Conservation (phyloP, 2,797 vertebrate species). For the Enteromius trimaculatus region DNA sequence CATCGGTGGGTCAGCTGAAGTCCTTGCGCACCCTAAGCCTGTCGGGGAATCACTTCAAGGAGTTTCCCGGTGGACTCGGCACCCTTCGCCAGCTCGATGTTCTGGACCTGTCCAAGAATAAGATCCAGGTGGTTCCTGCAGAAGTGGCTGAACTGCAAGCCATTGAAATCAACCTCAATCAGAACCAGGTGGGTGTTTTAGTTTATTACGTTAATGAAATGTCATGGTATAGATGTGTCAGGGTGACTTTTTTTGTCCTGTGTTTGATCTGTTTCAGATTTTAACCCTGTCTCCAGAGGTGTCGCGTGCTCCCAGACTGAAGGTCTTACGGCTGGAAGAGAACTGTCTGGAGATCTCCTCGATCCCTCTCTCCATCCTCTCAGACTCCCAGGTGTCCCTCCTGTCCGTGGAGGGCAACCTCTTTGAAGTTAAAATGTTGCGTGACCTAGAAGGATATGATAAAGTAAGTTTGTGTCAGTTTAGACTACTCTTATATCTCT, state of each 20-base stretch:
- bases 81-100: slow-evolving; percentile 88
- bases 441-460: slow-evolving; percentile 93
- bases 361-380: slow-evolving; percentile 88
- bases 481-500: not conserved
- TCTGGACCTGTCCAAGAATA: slow-evolving; percentile 92
- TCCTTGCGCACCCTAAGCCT: slow-evolving; percentile 88
- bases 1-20: slow-evolving; percentile 83
- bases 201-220: not conserved
- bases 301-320: slow-evolving; percentile 89
- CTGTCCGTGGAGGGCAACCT: slow-evolving; percentile 96
- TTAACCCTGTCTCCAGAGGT: slow-evolving; percentile 73
- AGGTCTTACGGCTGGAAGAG: slow-evolving; percentile 96
- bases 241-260: not conserved
- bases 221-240: not conserved
- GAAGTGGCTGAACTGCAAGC: slow-evolving; percentile 87
- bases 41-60: slow-evolving; percentile 87
- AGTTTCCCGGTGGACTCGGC: slow-evolving; percentile 86
- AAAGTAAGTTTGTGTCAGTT: slow-evolving; percentile 78
- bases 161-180: slow-evolving; percentile 97
- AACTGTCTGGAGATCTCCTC: slow-evolving; percentile 93
- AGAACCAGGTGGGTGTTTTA: slow-evolving; percentile 87
- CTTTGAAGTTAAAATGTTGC: slow-evolving; percentile 91
- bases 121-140: slow-evolving; percentile 85
- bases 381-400: slow-evolving; percentile 89
- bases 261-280: slow-evolving; percentile 51